Evolutionary conservation across 1,140 invertebrate species (phyloP), one percentile per base, ranked within the genome.

Genomic region (Heliothis subflexa): DNA sequence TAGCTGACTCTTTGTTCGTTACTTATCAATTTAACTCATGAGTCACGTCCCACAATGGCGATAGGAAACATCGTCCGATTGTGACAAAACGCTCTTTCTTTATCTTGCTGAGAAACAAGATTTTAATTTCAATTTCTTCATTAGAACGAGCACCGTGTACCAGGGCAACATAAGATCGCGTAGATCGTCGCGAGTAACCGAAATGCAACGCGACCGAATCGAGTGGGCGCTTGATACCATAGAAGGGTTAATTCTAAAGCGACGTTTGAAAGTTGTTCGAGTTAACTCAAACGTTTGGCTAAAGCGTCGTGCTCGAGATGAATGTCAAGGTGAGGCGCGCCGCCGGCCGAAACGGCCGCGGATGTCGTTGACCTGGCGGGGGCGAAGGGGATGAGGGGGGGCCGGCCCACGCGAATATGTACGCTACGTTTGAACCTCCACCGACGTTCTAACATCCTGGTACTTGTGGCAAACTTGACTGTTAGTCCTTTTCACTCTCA

Each of bases 291-390:
- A 86, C 86, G 88, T 91, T 90, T 91, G 91, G 87, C 88, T 88
- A 88, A 89, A 93, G 89, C 90, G 88, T 87, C 64, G 84, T 89
- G 85, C 83, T 88, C 85, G 91, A 92, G 92, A 94, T 94, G 93
- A 94, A 94, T 94, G 93, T 94, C 93, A 94, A 94, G 93, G 93
- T 94, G 93, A 94, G 92, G 91, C 90, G 90, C 90, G 90, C 91
- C 90, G 91, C 87, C 92, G 91, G 91, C 91, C 92, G 89, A 92
- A 93, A 91, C 91, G 92, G 89, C 89, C 88, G 84, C 87, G 79
- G 85, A 86, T 87, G 90, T 89, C 90, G 86, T 91, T 87, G 89
- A 91, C 90, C 92, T 85, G 79, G 83, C 54, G 47, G 78, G 74
- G 78, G 83, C 71, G 78, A 64, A 85, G 88, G 78, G 85, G 57